Conservation (phyloP, 2,797 vertebrate species). For the Salmo trutta region DNA sequence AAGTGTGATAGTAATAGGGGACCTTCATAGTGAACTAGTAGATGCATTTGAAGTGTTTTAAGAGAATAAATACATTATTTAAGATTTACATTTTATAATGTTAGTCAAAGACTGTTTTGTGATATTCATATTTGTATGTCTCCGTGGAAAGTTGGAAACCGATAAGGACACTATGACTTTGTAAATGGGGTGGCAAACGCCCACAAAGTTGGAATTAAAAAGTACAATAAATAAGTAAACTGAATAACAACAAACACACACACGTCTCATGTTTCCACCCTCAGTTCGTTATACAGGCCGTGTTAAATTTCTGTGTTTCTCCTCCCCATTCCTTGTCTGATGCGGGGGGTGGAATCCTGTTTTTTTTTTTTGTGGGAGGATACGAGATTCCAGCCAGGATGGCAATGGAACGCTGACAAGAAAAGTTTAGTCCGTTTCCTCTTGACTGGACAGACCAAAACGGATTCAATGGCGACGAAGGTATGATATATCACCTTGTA, state of each 20-base stretch:
- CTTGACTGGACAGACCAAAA: background rate
- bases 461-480: conserved; percentile 41
- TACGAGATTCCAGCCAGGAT: conserved; percentile 12
- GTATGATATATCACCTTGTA: conserved; percentile 26
- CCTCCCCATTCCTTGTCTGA: conserved; percentile 6
- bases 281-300: background rate
- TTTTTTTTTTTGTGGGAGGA: conserved; percentile 14
- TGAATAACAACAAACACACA: background rate
- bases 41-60: background rate
- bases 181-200: too few species aligned
- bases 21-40: background rate
- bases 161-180: background rate
- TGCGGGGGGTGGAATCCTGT: conserved; percentile 19
- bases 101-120: background rate
- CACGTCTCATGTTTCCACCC: background rate
- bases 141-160: background rate
- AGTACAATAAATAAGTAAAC: background rate
- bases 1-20: background rate
- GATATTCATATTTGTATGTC: background rate
- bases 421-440: conserved; percentile 12
- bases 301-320: background rate
- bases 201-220: too few species aligned
- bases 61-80: background rate
- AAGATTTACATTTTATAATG: background rate
- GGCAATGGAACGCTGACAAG: background rate